These are phyloP conservation scores for Melieria crassipennis DNA, from an alignment of 2,888 invertebrate genomes.

Conservation along the genomic window DNA sequence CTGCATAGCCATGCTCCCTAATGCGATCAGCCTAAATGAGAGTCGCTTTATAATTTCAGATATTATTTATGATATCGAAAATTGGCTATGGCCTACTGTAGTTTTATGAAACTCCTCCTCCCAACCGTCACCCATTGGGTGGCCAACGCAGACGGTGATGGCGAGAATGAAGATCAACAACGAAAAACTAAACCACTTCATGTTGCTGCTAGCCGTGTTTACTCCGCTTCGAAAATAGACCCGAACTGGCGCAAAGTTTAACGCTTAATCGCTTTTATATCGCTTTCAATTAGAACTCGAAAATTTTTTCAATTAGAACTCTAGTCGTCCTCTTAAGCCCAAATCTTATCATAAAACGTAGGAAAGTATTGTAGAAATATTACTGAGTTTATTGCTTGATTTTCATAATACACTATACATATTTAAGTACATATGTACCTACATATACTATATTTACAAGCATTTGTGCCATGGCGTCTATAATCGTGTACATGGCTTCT, in stretches of 20 bases:
- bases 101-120: constrained; percentile 3
- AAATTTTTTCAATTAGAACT: no score
- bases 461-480: no score
- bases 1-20: constrained; percentile 5
- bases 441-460: no score
- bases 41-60: background rate
- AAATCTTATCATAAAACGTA: no score
- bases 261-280: no score
- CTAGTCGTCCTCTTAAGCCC: no score
- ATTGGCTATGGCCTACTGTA: constrained; percentile 1
- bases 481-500: constrained; percentile 1
- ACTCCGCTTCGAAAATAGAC: background rate
- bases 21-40: constrained; percentile 22
- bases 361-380: no score
- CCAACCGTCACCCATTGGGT: background rate
- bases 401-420: no score
- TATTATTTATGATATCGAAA: background rate
- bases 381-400: no score
- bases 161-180: background rate
- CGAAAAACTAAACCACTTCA: background rate
- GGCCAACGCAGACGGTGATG: background rate
- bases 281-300: no score
- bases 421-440: no score
- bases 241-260: background rate
- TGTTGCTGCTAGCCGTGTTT: background rate